These are phyloP conservation scores for Camelus dromedarius DNA, from an alignment of 2,113 vertebrate genomes.

Conservation along the genomic window DNA sequence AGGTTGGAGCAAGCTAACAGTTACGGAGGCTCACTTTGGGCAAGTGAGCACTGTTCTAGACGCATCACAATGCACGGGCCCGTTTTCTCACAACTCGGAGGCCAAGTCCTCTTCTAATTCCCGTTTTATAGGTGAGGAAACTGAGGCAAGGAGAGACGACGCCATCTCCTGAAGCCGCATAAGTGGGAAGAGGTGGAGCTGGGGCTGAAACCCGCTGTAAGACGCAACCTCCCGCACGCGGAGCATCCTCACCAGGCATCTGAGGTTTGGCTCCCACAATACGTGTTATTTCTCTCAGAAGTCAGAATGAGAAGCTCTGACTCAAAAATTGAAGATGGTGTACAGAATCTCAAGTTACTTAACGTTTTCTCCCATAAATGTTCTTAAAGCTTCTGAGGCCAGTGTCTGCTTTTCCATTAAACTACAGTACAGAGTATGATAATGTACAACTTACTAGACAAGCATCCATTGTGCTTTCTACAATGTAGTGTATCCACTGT, in stretches of 20 bases:
- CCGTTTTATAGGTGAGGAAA: constrained; percentile 31
- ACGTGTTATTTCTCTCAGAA: background rate
- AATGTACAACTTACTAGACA: background rate
- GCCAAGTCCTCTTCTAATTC: background rate
- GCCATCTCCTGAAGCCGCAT: background rate
- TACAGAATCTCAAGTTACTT: background rate
- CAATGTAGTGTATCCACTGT: background rate
- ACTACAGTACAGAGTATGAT: too few relatives aligned
- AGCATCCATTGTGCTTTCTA: background rate
- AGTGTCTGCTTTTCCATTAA: too few relatives aligned
- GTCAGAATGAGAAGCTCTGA: background rate
- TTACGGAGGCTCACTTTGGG: background rate
- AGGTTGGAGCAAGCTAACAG: background rate
- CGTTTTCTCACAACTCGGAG: background rate
- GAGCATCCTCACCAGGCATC: fast-evolving
- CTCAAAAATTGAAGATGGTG: background rate
- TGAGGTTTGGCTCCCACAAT: background rate
- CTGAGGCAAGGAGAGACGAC: background rate
- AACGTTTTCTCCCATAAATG: background rate
- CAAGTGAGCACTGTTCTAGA: background rate
- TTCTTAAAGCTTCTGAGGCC: background rate
- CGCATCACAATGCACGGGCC: background rate
- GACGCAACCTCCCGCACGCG: fast-evolving
- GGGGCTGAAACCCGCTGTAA: background rate
- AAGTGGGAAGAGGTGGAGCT: background rate